These are phyloP conservation scores for Ptychoptera albimana DNA, from an alignment of 2,888 invertebrate species.

Conservation along the genomic window DNA sequence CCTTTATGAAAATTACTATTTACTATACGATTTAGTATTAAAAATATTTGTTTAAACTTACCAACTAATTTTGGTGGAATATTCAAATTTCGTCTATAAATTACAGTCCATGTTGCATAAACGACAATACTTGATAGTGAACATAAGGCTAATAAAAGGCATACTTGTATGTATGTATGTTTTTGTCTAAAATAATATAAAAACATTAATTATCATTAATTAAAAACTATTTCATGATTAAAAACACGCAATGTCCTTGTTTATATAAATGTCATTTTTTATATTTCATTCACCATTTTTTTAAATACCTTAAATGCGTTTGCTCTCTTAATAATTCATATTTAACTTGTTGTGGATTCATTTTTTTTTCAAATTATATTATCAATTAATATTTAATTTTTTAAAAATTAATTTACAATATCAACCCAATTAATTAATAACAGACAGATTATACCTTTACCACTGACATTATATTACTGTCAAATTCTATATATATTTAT, in stretches of 20 bases:
- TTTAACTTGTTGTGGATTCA: constrained; percentile 10
- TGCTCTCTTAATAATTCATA: constrained; percentile 9
- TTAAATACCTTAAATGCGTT: constrained; percentile 2
- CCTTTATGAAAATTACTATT: no score
- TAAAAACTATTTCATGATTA: neutral
- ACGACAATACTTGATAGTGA: constrained; percentile 16
- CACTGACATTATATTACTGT: no score
- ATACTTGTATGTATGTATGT: constrained; percentile 10
- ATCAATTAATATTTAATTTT: no score
- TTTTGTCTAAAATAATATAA: constrained; percentile 8
- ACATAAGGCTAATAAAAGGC: constrained; percentile 11
- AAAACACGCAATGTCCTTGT: neutral
- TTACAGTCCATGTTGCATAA: constrained; percentile 18
- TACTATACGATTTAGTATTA: neutral
- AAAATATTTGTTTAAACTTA: constrained; percentile 6
- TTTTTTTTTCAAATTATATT: constrained; percentile 2
- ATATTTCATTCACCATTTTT: neutral
- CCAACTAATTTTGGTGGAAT: constrained; percentile 18
- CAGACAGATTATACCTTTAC: no score
- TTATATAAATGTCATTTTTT: neutral
- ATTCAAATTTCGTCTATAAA: constrained; percentile 16
- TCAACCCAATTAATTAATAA: no score
- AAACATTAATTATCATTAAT: neutral
- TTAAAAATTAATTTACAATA: no score
- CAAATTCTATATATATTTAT: no score